Conservation (phyloP, 2,888 invertebrate genomes). For the Drosophila neonasuta region DNA sequence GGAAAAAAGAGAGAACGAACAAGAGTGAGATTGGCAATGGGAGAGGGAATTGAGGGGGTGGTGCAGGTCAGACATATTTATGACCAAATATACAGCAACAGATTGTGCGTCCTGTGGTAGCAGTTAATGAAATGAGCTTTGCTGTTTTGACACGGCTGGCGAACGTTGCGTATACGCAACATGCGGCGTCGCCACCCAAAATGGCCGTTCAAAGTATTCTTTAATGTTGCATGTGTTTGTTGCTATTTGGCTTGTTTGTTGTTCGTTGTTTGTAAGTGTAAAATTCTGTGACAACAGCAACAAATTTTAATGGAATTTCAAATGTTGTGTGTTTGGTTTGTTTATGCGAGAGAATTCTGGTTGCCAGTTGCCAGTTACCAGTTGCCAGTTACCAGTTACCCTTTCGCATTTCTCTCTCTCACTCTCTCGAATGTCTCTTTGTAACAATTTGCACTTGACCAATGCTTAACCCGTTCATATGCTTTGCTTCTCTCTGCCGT, state of each 20-base stretch:
- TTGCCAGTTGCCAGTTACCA: conserved; percentile 15
- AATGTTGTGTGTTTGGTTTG: conserved; percentile 50
- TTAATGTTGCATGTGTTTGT: conserved; percentile 41
- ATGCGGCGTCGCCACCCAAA: conserved; percentile 18
- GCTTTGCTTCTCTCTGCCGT: conserved; percentile 38
- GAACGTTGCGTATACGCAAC: conserved; percentile 57
- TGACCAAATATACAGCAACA: conserved; percentile 63
- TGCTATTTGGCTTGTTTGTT: conserved; percentile 14
- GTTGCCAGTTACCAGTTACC: conserved; percentile 12
- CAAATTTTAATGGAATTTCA: conserved; percentile 75
- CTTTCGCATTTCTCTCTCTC: conserved; percentile 1
- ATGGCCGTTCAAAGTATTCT: conserved; percentile 46
- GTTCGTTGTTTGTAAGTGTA: conserved; percentile 34
- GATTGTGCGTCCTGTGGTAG: conserved; percentile 65
- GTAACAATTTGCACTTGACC: conserved; percentile 64
- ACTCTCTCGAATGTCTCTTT: conserved; percentile 14
- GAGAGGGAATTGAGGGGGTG: neutral
- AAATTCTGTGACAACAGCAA: conserved; percentile 56
- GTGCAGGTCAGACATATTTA: conserved; percentile 57
- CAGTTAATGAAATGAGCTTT: conserved; percentile 71
- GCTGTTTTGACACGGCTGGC: conserved; percentile 48
- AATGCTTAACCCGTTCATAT: conserved; percentile 33
- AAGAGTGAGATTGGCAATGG: neutral
- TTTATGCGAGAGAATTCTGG: conserved; percentile 11
- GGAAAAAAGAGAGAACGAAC: neutral